Conservation (phyloP, 37 sponge, comb jelly and placozoan species). For the Halichondria panicea region DNA sequence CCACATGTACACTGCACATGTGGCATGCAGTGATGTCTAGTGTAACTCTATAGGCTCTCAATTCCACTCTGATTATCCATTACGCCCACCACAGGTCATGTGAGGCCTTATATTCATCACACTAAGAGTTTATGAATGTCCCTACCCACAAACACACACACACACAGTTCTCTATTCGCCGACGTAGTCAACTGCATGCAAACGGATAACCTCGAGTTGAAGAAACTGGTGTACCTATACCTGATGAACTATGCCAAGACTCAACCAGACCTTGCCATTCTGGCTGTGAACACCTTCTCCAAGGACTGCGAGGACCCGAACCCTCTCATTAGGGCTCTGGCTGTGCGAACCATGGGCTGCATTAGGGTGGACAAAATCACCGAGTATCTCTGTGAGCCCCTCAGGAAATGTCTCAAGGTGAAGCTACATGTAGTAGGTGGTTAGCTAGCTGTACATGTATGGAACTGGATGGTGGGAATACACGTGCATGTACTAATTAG, state of each 20-base stretch:
- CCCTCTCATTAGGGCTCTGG: constrained; percentile 93
- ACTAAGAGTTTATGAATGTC: not conserved
- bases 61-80: too few species aligned
- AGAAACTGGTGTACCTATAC: constrained; percentile 98
- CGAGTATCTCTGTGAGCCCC: constrained; percentile 94
- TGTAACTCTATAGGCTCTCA: too few species aligned
- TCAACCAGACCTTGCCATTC: constrained; percentile 94
- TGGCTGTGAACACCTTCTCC: constrained; percentile 99
- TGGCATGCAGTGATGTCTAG: too few species aligned
- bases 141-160: not conserved
- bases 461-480: not conserved
- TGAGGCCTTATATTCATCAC: too few species aligned
- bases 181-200: constrained; percentile 99
- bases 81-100: too few species aligned
- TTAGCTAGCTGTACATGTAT: not conserved
- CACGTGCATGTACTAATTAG: not conserved
- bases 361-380: constrained; percentile 97
- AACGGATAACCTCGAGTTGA: constrained; percentile 97
- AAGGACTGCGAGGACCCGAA: constrained; percentile 94
- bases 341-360: constrained; percentile 96
- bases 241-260: constrained; percentile 99
- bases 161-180: constrained; percentile 85
- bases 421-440: not conserved
- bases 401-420: constrained; percentile 94
- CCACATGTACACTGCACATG: too few species aligned